Conservation (phyloP, 2,797 vertebrate genomes). For the Rhabdomys pumilio region DNA sequence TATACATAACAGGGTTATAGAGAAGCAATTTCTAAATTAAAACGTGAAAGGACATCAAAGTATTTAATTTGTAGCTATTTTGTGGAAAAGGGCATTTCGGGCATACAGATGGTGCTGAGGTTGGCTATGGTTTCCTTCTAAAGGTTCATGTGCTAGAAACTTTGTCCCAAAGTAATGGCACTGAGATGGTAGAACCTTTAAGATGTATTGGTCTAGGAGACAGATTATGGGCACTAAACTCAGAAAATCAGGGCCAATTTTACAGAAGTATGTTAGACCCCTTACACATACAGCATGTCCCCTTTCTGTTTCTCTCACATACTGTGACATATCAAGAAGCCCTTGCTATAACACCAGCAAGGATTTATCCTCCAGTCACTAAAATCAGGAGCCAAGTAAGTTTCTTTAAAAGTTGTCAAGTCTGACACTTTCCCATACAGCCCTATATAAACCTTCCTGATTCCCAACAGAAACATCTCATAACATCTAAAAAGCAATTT, state of each 20-base stretch:
- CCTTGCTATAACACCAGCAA: not conserved
- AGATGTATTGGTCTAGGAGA: too few relatives aligned
- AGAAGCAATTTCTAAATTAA: slow-evolving; percentile 64
- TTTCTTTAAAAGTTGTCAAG: not conserved
- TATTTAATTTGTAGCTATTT: not conserved
- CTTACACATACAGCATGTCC: not conserved
- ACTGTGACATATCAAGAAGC: not conserved
- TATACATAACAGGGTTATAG: slow-evolving; percentile 1
- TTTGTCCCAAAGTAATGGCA: not conserved
- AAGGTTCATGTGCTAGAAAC: not conserved
- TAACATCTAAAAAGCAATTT: not conserved
- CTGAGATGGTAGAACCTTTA: not conserved
- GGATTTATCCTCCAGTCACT: not conserved
- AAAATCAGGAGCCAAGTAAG: not conserved
- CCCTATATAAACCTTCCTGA: slow-evolving; percentile 2
- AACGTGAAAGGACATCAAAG: slow-evolving; percentile 23
- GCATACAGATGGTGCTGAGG: not conserved
- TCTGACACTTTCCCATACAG: not conserved
- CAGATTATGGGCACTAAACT: not conserved
- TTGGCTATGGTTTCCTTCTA: not conserved
- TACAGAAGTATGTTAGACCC: not conserved
- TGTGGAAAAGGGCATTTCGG: not conserved
- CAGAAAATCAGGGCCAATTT: not conserved
- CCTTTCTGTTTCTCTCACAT: not conserved
- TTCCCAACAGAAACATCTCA: not conserved